phyloP scores from a whole-genome alignment of 2,888 invertebrate genomes.

The Rhodophaea formosa region DNA sequence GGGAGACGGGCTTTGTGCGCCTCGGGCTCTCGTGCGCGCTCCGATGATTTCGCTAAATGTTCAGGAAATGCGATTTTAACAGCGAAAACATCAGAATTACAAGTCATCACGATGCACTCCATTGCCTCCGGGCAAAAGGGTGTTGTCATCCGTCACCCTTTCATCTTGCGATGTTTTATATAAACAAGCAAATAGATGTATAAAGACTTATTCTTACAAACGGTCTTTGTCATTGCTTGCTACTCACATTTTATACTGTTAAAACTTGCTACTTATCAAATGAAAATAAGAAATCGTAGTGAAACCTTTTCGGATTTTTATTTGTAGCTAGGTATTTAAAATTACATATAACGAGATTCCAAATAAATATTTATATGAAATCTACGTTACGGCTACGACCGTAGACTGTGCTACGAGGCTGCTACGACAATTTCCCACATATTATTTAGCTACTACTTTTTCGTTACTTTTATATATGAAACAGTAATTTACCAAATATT shows the following conservation, averaged over 20 bases:
- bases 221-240: neutral
- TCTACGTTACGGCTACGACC: neutral
- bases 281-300: neutral
- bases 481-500: no score
- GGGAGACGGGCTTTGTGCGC: conserved; percentile 56
- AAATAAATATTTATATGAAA: neutral
- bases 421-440: neutral
- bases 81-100: conserved; percentile 77
- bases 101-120: conserved; percentile 72
- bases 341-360: neutral
- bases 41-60: conserved; percentile 65
- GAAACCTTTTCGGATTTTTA: neutral
- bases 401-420: neutral
- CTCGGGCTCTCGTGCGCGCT: conserved; percentile 63
- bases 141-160: conserved; percentile 71
- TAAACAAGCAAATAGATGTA: conserved; percentile 52
- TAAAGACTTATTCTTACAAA: conserved; percentile 33
- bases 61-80: conserved; percentile 80
- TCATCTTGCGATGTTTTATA: conserved; percentile 59
- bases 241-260: conserved; percentile 1
- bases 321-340: neutral
- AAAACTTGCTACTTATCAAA: neutral
- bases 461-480: no score
- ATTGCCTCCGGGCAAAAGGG: conserved; percentile 74
- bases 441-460: no score